phyloP scores from a whole-genome alignment of 2,113 vertebrate genomes.

The Otis tarda region DNA sequence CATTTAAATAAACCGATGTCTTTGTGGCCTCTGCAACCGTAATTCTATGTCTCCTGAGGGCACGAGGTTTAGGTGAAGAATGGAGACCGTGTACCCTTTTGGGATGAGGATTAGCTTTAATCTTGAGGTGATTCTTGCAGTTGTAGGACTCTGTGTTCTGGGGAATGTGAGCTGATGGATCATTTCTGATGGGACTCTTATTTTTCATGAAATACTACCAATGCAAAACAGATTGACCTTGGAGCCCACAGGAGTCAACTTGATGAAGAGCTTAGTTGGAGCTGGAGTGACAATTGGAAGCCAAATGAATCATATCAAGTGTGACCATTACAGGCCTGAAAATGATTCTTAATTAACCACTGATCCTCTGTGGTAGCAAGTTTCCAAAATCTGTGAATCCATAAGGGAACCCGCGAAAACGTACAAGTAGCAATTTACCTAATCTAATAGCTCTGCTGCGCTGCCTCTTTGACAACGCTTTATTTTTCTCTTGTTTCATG shows the following conservation, averaged over 20 bases:
- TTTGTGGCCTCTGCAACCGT: constrained; percentile 58
- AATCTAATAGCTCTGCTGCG: constrained; percentile 57
- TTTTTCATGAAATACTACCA: constrained; percentile 63
- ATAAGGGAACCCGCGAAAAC: constrained; percentile 67
- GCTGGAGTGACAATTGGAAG: constrained; percentile 79
- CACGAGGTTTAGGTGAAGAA: constrained; percentile 75
- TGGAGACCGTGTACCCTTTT: constrained; percentile 69
- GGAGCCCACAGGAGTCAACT: constrained; percentile 75
- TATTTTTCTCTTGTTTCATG: constrained; percentile 13
- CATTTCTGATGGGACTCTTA: constrained; percentile 57
- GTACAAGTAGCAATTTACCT: constrained; percentile 65
- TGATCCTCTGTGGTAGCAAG: constrained; percentile 78
- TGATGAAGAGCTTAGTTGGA: constrained; percentile 82
- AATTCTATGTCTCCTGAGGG: constrained; percentile 61
- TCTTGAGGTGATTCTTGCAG: constrained; percentile 79
- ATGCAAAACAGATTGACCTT: constrained; percentile 80
- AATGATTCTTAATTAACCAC: constrained; percentile 85
- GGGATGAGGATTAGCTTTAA: constrained; percentile 81
- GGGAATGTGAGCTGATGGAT: constrained; percentile 58
- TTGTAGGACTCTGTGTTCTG: constrained; percentile 62
- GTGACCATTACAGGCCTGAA: constrained; percentile 79
- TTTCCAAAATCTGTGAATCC: constrained; percentile 75
- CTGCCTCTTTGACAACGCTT: not conserved
- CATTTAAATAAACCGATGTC: constrained; percentile 57
- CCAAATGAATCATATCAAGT: constrained; percentile 85